phyloP scores from a whole-genome alignment of 2,888 invertebrate species.

The Molanna angustata region DNA sequence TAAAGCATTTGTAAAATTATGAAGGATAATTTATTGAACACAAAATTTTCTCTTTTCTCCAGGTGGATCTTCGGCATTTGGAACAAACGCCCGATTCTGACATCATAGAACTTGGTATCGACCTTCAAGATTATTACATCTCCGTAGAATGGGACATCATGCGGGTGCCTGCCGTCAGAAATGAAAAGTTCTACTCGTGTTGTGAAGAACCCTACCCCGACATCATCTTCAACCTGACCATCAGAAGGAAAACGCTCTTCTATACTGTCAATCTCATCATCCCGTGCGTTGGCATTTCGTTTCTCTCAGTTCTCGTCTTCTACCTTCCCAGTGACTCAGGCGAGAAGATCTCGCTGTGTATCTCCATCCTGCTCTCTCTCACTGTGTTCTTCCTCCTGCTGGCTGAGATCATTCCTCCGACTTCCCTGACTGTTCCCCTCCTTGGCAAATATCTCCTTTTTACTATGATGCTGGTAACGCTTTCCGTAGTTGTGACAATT shows the following conservation, averaged over 20 bases:
- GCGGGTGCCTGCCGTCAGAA: conserved; percentile 84
- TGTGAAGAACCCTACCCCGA: conserved; percentile 97
- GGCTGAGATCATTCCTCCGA: conserved; percentile 93
- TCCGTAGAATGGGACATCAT: conserved; percentile 99
- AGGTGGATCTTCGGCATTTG: conserved; percentile 89
- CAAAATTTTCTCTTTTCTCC: conserved; percentile 37
- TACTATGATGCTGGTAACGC: conserved; percentile 91
- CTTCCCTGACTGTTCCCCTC: conserved; percentile 87
- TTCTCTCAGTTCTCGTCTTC: conserved; percentile 94
- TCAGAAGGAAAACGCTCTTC: conserved; percentile 92
- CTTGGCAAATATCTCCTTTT: conserved; percentile 90
- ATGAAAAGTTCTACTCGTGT: conserved; percentile 93
- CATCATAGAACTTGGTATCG: conserved; percentile 85
- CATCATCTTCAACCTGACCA: conserved; percentile 95
- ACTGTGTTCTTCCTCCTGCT: conserved; percentile 92
- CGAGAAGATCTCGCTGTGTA: conserved; percentile 95
- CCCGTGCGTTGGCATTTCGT: conserved; percentile 95
- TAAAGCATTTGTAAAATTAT: too few species aligned
- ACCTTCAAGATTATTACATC: conserved; percentile 91
- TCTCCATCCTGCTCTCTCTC: conserved; percentile 87
- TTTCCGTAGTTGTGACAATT: conserved; percentile 91
- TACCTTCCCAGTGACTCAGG: conserved; percentile 97
- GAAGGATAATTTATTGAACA: too few species aligned
- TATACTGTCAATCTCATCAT: conserved; percentile 97
- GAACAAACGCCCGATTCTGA: conserved; percentile 85